Evolutionary conservation across 2,797 vertebrate species (phyloP).

Genomic region (Scleropages formosus): DNA sequence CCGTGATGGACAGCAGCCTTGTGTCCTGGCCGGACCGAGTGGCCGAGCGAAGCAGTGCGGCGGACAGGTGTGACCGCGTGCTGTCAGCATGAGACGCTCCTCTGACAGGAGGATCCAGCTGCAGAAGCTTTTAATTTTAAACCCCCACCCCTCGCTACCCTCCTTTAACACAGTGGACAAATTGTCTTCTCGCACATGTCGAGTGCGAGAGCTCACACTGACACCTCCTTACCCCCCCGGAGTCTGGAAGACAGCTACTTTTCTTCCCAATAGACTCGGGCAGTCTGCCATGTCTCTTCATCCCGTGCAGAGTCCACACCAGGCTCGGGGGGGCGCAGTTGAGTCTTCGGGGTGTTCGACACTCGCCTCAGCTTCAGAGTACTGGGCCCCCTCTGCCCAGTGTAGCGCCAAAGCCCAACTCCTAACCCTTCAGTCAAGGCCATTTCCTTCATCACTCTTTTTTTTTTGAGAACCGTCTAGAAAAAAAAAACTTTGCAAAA

Average conservation of each 20-base stretch:
- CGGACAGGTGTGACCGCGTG: neutral
- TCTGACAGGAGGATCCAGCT: constrained; percentile 20
- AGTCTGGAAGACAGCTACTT: neutral
- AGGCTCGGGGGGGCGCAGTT: too few species aligned
- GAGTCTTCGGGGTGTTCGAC: too few species aligned
- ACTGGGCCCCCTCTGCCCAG: too few species aligned
- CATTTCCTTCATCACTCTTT: too few species aligned
- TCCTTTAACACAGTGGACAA: neutral
- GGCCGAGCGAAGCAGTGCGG: too few species aligned
- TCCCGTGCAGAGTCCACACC: too few species aligned
- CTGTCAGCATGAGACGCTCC: neutral
- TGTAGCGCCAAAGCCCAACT: too few species aligned
- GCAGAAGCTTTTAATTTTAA: constrained; percentile 25
- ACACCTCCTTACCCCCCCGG: constrained; percentile 9
- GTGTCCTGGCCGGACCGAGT: neutral
- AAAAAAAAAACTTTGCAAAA: too few species aligned
- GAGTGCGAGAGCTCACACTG: constrained; percentile 19
- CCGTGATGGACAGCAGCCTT: constrained; percentile 7
- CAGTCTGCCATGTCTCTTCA: too few species aligned
- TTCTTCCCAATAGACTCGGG: too few species aligned
- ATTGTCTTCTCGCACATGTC: neutral
- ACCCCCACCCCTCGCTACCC: constrained; percentile 17
- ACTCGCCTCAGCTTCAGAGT: neutral
- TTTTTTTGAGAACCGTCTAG: too few species aligned
- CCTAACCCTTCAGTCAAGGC: too few species aligned